Evolutionary conservation across 2,113 vertebrate species (phyloP), one percentile per base, ranked within the genome.

Genomic region (Chaenogobius annularis): DNA sequence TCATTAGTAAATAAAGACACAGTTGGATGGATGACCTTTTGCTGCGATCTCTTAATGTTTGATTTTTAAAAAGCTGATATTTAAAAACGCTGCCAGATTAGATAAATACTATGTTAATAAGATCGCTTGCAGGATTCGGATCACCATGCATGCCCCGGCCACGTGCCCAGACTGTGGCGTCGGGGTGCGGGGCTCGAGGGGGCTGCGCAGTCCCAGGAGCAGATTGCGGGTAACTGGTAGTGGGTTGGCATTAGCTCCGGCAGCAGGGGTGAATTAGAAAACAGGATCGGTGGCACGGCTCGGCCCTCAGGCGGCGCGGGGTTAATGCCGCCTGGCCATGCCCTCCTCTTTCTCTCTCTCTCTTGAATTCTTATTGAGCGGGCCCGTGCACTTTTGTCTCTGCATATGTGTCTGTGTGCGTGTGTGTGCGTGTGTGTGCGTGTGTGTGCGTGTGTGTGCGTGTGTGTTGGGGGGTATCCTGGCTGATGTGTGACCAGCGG

Each of bases 221-320:
- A 92, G 88, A 92, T 90, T 91, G 88, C 83, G 83, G 86, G 83
- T 82, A 87, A 87, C 87, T 87, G 88, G 82, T 88, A 76, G 87
- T 73, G 85, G 37, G 83, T 85, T 91, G 82, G 86, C 87, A 90
- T 90, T 86, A 89, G 88, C 70, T 64, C 70, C 79, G 85, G 87
- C 89, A 88, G 89, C 85, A 90, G 91, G 88, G 90, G 84, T 85
- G 89, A 90, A 89, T 92, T 90, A 88, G 90, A 90, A 66, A 89
- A 91, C 82, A 81, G 85, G 88, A 91, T 92, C 85, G 84, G 82
- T 87, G 82, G 83, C 87, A 89, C 23, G 74, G 78, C 72, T 83
- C 79, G 79, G 87, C 86, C 58, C 85, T 79, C 78, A 83, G 82
- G 85, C 85, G 77, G 66, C 26, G 76, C 72, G 59, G 91, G 88